phyloP scores from a whole-genome alignment of 92 coral and sea anemone genomes.

The Parazoanthus swiftii region DNA sequence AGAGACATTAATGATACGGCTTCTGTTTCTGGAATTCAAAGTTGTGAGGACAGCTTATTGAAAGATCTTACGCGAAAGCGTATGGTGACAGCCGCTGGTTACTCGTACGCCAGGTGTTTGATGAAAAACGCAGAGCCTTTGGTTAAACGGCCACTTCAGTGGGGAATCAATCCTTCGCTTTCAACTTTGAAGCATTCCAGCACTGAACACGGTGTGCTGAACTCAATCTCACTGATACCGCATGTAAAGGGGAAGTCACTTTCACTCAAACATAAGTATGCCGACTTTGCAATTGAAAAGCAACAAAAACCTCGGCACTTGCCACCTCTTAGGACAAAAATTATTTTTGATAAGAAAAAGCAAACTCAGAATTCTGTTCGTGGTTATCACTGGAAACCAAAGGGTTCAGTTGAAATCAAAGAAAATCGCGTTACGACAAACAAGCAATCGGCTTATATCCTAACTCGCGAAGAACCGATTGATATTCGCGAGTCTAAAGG shows the following conservation, averaged over 20 bases:
- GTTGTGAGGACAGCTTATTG: slow-evolving; percentile 25
- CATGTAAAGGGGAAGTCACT: slow-evolving; percentile 25
- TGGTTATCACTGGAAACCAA: slow-evolving; percentile 15
- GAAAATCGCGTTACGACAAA: neutral
- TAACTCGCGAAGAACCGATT: neutral
- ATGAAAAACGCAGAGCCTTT: slow-evolving; percentile 64
- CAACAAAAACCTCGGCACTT: neutral
- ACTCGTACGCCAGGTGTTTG: slow-evolving; percentile 67
- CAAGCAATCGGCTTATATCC: neutral
- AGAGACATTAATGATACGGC: slow-evolving; percentile 30
- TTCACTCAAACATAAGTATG: slow-evolving; percentile 5
- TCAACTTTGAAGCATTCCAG: slow-evolving; percentile 15
- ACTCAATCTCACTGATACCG: slow-evolving; percentile 7
- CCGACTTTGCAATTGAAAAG: neutral
- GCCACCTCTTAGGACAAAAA: slow-evolving; percentile 19
- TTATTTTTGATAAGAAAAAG: slow-evolving; percentile 16
- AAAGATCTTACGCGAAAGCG: slow-evolving; percentile 57
- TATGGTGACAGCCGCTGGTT: slow-evolving; percentile 62
- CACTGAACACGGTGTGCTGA: neutral
- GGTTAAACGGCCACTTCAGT: slow-evolving; percentile 69
- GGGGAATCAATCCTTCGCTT: slow-evolving; percentile 66
- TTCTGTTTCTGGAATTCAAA: slow-evolving; percentile 17
- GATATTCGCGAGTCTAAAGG: slow-evolving; percentile 3
- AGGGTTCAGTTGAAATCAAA: neutral
- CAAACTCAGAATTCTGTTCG: neutral